Evolutionary conservation across 2,888 invertebrate genomes (phyloP).

Genomic region (Fragum fragum): DNA sequence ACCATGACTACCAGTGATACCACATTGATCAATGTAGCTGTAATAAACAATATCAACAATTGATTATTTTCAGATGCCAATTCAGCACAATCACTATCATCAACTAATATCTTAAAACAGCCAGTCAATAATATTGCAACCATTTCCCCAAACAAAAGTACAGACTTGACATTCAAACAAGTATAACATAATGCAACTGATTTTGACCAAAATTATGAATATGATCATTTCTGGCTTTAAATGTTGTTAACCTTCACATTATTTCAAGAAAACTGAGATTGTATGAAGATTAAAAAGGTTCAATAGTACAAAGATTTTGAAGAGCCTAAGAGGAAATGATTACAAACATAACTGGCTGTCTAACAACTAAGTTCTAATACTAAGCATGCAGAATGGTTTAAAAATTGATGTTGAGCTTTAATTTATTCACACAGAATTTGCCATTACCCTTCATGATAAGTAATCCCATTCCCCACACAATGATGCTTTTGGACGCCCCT

Average conservation of each 20-base stretch:
- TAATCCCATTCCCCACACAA: no score
- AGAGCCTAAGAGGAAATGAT: not conserved
- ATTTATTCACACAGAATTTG: not conserved
- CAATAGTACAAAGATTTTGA: no score
- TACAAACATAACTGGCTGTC: not conserved
- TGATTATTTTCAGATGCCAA: not conserved
- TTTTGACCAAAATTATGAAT: no score
- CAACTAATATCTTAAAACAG: not conserved
- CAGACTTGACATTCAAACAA: no score
- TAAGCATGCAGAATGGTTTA: constrained; percentile 7
- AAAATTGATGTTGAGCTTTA: constrained; percentile 5
- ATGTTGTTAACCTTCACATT: no score
- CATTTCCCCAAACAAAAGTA: not conserved
- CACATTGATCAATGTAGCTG: constrained; percentile 79
- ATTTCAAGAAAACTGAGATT: no score
- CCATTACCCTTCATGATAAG: no score
- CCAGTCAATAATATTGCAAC: not conserved
- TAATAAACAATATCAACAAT: constrained; percentile 32
- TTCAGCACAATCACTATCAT: not conserved
- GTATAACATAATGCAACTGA: no score
- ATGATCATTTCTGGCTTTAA: no score
- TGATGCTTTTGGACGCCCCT: no score
- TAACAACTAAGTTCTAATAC: not conserved
- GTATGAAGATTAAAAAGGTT: no score
- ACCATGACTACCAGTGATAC: constrained; percentile 77